Conservation (phyloP, 2,113 vertebrate species). For the Morone saxatilis region DNA sequence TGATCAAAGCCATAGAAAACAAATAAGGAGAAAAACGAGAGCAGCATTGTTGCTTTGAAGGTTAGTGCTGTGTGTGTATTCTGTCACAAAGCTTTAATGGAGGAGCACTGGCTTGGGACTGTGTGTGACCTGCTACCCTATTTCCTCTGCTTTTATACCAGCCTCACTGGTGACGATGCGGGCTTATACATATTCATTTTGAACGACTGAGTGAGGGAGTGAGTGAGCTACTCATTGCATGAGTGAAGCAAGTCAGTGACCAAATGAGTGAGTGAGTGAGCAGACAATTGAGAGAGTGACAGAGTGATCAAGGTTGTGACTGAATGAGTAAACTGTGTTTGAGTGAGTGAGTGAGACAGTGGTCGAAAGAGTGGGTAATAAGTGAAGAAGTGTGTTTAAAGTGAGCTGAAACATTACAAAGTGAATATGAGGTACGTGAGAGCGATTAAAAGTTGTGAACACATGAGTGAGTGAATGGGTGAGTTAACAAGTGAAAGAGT, state of each 20-base stretch:
- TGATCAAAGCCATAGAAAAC: slow-evolving; percentile 62
- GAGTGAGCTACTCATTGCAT: background rate
- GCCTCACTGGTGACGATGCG: background rate
- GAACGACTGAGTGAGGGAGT: slow-evolving; percentile 9
- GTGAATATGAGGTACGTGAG: background rate
- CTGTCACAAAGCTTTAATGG: slow-evolving; percentile 44
- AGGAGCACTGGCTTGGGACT: slow-evolving; percentile 34
- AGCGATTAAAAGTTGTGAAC: too few species aligned
- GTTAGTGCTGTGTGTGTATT: slow-evolving; percentile 43
- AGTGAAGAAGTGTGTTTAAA: background rate
- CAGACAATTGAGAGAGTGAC: background rate
- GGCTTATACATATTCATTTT: slow-evolving; percentile 24
- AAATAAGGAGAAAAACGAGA: slow-evolving; percentile 30
- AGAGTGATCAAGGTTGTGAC: background rate
- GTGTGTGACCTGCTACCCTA: slow-evolving; percentile 68
- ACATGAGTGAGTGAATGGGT: background rate
- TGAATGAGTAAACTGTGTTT: background rate
- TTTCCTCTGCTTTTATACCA: slow-evolving; percentile 51
- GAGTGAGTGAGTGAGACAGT: background rate
- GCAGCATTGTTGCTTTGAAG: slow-evolving; percentile 53
- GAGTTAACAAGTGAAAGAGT: background rate
- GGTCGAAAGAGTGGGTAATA: background rate
- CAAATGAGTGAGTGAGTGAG: background rate
- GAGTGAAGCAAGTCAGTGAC: background rate
- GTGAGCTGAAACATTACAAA: background rate